phyloP scores from a whole-genome alignment of 2,113 vertebrate species.

The Oreocharis arfaki region DNA sequence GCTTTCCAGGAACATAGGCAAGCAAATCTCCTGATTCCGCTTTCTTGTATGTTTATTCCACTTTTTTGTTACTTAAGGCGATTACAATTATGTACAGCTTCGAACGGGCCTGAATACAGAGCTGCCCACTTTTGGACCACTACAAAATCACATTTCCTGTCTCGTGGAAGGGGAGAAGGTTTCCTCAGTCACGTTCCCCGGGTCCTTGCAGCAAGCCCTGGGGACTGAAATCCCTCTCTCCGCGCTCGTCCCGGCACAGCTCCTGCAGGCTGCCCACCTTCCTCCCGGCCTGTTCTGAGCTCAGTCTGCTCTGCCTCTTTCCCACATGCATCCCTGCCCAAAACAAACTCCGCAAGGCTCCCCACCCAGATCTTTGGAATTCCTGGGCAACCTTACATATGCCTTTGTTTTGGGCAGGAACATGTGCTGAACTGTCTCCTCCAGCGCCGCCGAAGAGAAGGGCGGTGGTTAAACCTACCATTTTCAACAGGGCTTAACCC shows the following conservation, averaged over 20 bases:
- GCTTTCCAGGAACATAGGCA: neutral
- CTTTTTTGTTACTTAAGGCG: neutral
- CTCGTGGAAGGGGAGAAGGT: neutral
- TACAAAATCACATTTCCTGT: neutral
- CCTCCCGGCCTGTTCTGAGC: neutral
- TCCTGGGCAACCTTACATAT: conserved; percentile 35
- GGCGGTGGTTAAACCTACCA: neutral
- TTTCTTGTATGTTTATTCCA: neutral
- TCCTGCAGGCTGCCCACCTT: neutral
- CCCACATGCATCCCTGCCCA: conserved; percentile 22
- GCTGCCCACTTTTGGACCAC: neutral
- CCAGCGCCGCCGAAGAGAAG: neutral
- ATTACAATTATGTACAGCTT: neutral
- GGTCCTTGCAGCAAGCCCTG: neutral
- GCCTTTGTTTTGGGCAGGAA: conserved; percentile 54
- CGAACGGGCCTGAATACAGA: neutral
- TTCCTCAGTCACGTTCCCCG: neutral
- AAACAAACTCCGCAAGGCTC: conserved; percentile 24
- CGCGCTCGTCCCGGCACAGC: neutral
- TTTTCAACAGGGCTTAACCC: neutral
- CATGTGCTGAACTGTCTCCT: conserved; percentile 41
- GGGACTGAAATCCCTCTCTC: neutral
- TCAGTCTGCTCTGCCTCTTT: neutral
- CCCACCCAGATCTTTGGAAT: conserved; percentile 59
- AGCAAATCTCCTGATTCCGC: neutral